Evolutionary conservation across 1,140 invertebrate species (phyloP).

Genomic region (Nasonia longicornis): DNA sequence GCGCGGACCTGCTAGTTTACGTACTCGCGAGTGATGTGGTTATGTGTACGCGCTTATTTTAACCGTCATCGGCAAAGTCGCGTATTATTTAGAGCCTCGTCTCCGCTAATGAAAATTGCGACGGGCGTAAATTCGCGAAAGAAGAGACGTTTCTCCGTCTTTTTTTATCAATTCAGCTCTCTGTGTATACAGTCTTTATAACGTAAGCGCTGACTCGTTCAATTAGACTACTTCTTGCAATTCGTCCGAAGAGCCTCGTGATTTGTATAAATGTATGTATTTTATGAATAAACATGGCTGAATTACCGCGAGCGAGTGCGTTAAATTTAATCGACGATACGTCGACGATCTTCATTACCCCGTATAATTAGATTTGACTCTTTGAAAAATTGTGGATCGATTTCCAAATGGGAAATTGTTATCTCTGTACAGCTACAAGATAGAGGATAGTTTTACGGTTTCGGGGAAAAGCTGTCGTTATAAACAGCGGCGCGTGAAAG

Average conservation of each 20-base stretch:
- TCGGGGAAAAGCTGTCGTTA: too few species aligned
- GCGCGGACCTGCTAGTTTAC: background rate
- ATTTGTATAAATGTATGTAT: constrained; percentile 10
- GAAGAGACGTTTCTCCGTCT: background rate
- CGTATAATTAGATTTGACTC: background rate
- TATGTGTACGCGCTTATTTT: background rate
- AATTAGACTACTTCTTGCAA: background rate
- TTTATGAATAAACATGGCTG: constrained; percentile 18
- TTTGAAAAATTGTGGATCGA: background rate
- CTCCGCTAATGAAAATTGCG: background rate
- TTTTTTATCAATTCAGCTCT: background rate
- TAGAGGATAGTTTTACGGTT: too few species aligned
- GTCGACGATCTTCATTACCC: too few species aligned
- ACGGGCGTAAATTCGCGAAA: background rate
- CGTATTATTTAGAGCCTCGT: background rate
- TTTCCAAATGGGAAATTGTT: too few species aligned
- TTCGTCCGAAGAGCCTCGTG: background rate
- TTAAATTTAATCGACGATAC: constrained; percentile 28
- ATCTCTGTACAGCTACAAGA: too few species aligned
- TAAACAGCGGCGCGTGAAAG: background rate
- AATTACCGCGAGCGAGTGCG: background rate
- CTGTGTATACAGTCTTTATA: too few species aligned
- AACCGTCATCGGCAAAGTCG: background rate
- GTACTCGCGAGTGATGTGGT: background rate
- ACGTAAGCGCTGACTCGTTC: background rate